Evolutionary conservation across 1,140 invertebrate genomes (phyloP), one percentile per base, ranked within the genome.

Genomic region (Pseudomyrmex dendroicus): DNA sequence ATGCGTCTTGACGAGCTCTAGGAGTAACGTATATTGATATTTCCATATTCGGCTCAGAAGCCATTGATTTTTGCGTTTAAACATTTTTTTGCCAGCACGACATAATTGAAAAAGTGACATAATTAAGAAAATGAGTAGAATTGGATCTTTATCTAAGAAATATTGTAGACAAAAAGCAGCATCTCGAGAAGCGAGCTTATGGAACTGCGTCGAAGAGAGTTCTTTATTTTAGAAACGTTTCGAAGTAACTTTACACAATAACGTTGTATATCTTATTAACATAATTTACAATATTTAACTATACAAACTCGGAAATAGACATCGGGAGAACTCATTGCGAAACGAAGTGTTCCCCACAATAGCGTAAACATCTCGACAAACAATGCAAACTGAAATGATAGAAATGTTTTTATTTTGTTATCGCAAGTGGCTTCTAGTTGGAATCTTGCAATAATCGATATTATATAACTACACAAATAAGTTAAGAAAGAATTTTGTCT

Each of bases 281-380:
- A 48, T 68, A 46, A 77, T 77, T 77, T 56, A 77, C 35, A 77
- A 67, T 68, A 35, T 17, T n/a, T 22, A 78, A 78, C 13, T 78
- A 57, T 57, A 78, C 63, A 78, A 57, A 44, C 13, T 68, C 7
- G 9, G 1, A 15, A 77, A 63, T 50, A 25, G 52, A 9, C 17
- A 46, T 20, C 25, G 56, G 48, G 3, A 68, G 57, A 8, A 57
- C 35, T 2, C 2, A 57, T 10, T 57, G 10, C 25, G 9, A 15
- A 25, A 25, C 25, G 25, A 25, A 25, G 2, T 25, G 25, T 77
- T 52, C 10, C 35, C 56, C 17, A 17, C n/a, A 13, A 64, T 17
- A 44, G 7, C 35, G 22, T 22, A 56, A 77, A 57, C 7, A 15
- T 77, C 15, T 54, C 4, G 9, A 68, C 25, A 68, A 68, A 78